Conservation (phyloP, 2,888 invertebrate genomes). For the Miltochrista miniata region DNA sequence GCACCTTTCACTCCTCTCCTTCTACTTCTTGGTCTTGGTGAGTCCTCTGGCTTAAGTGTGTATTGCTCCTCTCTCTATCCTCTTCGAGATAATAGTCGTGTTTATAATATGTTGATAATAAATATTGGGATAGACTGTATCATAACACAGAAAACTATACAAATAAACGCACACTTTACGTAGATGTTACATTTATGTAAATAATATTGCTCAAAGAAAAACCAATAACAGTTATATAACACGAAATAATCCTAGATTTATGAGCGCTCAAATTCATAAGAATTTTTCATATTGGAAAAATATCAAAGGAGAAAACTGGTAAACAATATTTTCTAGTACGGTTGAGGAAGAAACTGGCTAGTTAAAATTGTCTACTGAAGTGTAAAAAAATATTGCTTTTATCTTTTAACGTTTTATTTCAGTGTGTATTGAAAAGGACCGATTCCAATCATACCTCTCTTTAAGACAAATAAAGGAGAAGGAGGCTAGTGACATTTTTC, state of each 20-base stretch:
- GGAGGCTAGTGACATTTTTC: no score
- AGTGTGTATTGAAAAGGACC: background rate
- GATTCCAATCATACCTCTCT: background rate
- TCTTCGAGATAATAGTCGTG: no score
- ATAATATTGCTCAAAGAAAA: conserved; percentile 1
- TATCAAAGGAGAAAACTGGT: conserved; percentile 17
- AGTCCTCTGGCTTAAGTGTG: no score
- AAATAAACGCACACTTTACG: no score
- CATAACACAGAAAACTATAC: no score
- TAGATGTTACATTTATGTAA: background rate
- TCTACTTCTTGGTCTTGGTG: no score
- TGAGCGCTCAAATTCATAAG: conserved; percentile 30
- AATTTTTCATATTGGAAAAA: conserved; percentile 30
- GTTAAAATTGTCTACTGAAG: conserved; percentile 27
- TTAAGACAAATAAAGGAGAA: no score
- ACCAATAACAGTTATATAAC: conserved; percentile 16
- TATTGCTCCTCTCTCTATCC: no score
- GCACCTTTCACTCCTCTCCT: no score
- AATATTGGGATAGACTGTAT: no score
- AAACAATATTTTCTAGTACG: conserved; percentile 26
- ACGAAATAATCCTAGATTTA: conserved; percentile 27
- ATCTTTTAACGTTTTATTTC: conserved; percentile 2
- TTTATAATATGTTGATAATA: no score
- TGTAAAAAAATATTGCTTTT: conserved; percentile 8
- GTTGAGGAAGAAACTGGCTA: conserved; percentile 5